Evolutionary conservation across 2,797 vertebrate species (phyloP).

Genomic region (Danio albolineatus): DNA sequence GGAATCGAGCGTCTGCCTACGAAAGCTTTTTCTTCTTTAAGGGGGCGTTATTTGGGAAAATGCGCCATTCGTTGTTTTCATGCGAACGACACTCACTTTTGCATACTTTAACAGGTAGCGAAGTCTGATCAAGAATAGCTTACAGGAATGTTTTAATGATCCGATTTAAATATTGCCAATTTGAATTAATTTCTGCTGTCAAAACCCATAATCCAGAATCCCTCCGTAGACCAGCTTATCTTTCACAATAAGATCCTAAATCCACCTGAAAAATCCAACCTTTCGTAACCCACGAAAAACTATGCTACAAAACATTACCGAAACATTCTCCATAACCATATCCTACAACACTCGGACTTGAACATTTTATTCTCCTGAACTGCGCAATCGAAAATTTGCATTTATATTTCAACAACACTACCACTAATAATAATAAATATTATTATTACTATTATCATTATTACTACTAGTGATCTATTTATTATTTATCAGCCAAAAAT

Average conservation of each 20-base stretch:
- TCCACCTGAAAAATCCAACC: neutral
- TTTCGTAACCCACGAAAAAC: neutral
- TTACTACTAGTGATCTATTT: neutral
- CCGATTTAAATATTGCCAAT: neutral
- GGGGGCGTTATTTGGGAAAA: neutral
- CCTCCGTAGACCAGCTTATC: neutral
- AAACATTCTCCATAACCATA: neutral
- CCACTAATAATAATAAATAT: too few species aligned
- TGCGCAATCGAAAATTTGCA: neutral
- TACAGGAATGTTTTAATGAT: slow-evolving; percentile 50
- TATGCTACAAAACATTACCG: neutral
- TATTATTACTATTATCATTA: neutral
- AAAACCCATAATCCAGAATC: neutral
- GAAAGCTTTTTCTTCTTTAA: slow-evolving; percentile 7
- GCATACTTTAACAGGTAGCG: neutral
- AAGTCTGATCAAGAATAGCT: slow-evolving; percentile 3
- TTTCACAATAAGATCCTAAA: neutral
- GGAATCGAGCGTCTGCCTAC: neutral
- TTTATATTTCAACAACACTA: neutral
- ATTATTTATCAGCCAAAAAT: neutral
- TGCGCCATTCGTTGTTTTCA: neutral
- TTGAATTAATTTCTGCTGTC: neutral
- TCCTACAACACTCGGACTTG: neutral
- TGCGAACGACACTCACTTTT: slow-evolving; percentile 4
- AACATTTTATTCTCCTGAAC: neutral